Base-by-base conservation (phyloP, 1,140 invertebrate species). In the Brachionus manjavacas region DNA sequence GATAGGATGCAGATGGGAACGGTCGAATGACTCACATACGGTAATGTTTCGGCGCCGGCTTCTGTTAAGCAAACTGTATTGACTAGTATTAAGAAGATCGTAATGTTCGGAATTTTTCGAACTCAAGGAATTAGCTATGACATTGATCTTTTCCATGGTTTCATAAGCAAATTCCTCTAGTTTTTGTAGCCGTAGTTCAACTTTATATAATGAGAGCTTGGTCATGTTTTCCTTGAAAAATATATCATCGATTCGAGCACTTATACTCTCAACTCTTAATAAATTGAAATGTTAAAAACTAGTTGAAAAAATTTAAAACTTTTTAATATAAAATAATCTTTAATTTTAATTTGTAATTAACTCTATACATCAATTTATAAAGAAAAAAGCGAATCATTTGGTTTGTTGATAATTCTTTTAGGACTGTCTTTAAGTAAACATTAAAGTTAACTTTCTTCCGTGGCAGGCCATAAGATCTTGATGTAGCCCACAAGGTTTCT, bases 161-260 rank as follows among this genome's bases (percentile, higher is more conserved):
- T 81, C 79, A 81, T 14, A 81, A 20, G 52, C 52, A 20, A 81
- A 68, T 46, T 81, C 79, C 20, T 81, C 79, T 3, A 81, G 52
- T 16, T 81, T 81, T 68, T 81, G 79, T 9, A 81, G 52, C 4
- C 79, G 52, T 6, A 64, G 52, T 46, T 81, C 79, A 25, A 81
- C 64, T 81, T 81, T 81, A 35, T 81, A 81, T 16, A 81, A 25
- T 39, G 79, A 64, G 12, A 64, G 31, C 9, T 68, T 81, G 7
- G 79, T 81, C 52, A 81, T 60, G 39, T 81, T 81, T 81, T 81
- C 79, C 25, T 81, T 81, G 28, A 81, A 81, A 25, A 81, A 81
- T 41, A 81, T 81, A n/a, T 84, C 81, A 74, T 84, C 81, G 20
- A 84, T 84, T 66, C 66, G 14, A 39, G 60, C 81, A 52, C 52